These are phyloP conservation scores for Drosophila truncata DNA, from an alignment of 1,140 invertebrate genomes.

Conservation along the genomic window DNA sequence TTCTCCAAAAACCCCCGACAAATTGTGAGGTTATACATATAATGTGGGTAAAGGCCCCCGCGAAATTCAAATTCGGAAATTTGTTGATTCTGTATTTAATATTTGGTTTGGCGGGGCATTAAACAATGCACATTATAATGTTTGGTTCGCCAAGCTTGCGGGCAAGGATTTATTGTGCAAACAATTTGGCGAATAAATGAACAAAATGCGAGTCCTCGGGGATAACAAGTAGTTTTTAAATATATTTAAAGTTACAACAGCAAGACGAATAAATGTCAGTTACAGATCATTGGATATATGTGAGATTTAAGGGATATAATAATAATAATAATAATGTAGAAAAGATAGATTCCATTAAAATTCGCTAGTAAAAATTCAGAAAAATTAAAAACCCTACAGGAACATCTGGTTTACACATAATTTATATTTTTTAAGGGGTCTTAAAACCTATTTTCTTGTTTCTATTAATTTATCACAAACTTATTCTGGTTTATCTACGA, in stretches of 20 bases:
- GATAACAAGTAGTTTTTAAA: background rate
- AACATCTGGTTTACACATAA: background rate
- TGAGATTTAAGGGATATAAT: background rate
- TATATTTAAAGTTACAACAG: background rate
- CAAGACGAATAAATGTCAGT: background rate
- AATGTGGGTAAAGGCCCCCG: slow-evolving; percentile 4
- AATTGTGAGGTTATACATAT: slow-evolving; percentile 22
- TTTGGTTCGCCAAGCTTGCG: slow-evolving; percentile 21
- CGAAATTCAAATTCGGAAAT: slow-evolving; percentile 34
- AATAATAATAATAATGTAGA: no score
- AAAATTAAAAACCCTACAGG: background rate
- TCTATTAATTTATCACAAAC: background rate
- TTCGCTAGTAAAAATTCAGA: background rate
- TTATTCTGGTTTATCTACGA: background rate
- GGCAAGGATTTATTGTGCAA: slow-evolving; percentile 34
- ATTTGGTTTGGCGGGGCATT: slow-evolving; percentile 40
- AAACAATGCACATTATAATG: slow-evolving; percentile 30
- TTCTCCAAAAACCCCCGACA: slow-evolving; percentile 2
- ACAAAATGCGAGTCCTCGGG: slow-evolving; percentile 12
- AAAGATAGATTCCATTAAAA: background rate
- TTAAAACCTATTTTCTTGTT: background rate
- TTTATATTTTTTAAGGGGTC: background rate
- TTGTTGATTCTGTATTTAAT: slow-evolving; percentile 56
- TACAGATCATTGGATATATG: background rate
- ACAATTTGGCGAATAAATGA: slow-evolving; percentile 24